phyloP scores from a whole-genome alignment of 2,888 invertebrate species.

The Agrilus mali region DNA sequence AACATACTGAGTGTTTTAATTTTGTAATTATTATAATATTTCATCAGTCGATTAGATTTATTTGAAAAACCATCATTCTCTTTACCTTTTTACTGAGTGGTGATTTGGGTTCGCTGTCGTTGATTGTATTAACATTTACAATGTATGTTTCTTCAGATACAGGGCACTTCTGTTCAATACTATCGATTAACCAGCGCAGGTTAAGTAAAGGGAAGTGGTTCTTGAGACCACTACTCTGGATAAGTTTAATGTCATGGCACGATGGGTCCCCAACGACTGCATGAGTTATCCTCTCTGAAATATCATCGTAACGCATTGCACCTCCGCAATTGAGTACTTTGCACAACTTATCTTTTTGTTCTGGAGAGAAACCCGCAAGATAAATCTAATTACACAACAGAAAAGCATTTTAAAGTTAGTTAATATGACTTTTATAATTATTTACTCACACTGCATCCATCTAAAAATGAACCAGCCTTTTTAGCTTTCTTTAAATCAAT shows the following conservation, averaged over 20 bases:
- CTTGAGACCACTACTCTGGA: slow-evolving; percentile 16
- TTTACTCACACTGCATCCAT: slow-evolving; percentile 69
- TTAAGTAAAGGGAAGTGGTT: slow-evolving; percentile 41
- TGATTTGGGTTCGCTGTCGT: slow-evolving; percentile 27
- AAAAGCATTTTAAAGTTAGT: neutral
- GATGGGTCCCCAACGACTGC: slow-evolving; percentile 56
- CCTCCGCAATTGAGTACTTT: slow-evolving; percentile 64
- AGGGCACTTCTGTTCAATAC: slow-evolving; percentile 48
- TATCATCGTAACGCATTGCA: slow-evolving; percentile 67
- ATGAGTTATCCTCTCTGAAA: slow-evolving; percentile 69
- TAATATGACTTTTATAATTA: too few species aligned
- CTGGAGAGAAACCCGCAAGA: slow-evolving; percentile 50
- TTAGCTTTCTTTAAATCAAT: slow-evolving; percentile 55
- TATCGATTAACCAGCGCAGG: slow-evolving; percentile 63
- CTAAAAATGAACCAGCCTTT: slow-evolving; percentile 68
- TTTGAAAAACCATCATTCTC: neutral
- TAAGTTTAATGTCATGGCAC: slow-evolving; percentile 34
- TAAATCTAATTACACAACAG: slow-evolving; percentile 44
- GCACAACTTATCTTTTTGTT: slow-evolving; percentile 53
- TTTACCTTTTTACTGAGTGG: slow-evolving; percentile 46
- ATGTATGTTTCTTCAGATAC: slow-evolving; percentile 41
- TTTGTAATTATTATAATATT: too few species aligned
- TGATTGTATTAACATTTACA: slow-evolving; percentile 13
- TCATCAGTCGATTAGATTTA: too few species aligned
- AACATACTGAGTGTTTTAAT: too few species aligned